A percentile compares a stretch with the other conserved stretches of the same genome.
Conservation (phyloP, 2,113 vertebrate genomes). For the Chelonoidis abingdonii region DNA sequence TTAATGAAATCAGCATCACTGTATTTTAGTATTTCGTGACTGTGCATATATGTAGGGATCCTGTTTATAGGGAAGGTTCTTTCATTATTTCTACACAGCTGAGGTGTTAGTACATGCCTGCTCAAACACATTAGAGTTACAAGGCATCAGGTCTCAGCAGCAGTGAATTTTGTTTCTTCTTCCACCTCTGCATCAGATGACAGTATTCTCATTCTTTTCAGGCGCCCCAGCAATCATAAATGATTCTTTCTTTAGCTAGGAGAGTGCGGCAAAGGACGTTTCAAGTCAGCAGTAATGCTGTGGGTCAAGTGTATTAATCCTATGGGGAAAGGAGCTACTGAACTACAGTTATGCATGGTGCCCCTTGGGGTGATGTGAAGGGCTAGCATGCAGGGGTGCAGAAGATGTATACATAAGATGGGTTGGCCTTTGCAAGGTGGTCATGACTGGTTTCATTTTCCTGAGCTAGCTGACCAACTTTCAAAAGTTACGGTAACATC, state of each 20-base stretch:
- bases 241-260: neutral
- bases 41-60: neutral
- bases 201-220: neutral
- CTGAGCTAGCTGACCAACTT: neutral
- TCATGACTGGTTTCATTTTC: neutral
- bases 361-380: neutral
- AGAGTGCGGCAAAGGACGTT: neutral
- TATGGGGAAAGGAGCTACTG: neutral
- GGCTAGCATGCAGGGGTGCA: neutral
- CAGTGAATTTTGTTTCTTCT: neutral
- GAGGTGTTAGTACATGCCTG: neutral
- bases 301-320: conserved; percentile 10
- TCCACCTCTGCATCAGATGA: neutral
- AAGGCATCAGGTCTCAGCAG: neutral
- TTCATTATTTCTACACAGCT: neutral
- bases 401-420: neutral
- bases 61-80: neutral
- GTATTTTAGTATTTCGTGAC: neutral
- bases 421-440: neutral
- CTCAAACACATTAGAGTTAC: conserved; percentile 14
- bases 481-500: neutral
- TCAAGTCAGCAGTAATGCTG: neutral
- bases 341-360: neutral
- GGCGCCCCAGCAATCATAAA: neutral
- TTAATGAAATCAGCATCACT: neutral